Evolutionary conservation across 2,113 vertebrate species (phyloP), one percentile per base, ranked within the genome.

Genomic region (Stercorarius parasiticus): DNA sequence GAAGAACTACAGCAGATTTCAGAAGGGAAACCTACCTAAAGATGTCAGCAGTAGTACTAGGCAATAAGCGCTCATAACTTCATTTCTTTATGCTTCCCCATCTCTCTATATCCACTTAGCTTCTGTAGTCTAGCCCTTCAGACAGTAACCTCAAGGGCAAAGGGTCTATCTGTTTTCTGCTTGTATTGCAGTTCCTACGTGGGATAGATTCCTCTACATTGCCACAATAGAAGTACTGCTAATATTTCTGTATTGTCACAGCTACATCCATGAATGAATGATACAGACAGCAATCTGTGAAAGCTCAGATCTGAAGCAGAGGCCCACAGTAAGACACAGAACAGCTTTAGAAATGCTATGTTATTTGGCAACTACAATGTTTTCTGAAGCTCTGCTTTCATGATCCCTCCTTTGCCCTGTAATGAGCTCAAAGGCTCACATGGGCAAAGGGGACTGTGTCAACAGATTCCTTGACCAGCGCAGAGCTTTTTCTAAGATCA

Each of bases 401-500:
- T 17, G 69, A 78, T 50, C 49, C 30, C 74, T 62, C 56, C 64
- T 93, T 85, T 0, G 0, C 59, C 29, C 62, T 15, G 21, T 45
- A 62, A 88, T 0, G 20, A 95, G 88, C 82, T 83, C 88, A 83
- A 77, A 95, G 62, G 66, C 69, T 79, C 82, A 94, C 27, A 11
- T 7, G 36, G 66, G 58, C 58, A 62, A 88, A 73, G 38, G 67
- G 64, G 42, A 88, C 71, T 87, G n/a, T 88, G 71, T 82, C 93
- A 95, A 89, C 90, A 96, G 58, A 85, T 47, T 62, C 42, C 90
- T 70, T 21, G 50, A 90, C 49, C 87, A 72, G 71, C 3, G 8
- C 74, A 88, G 45, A 90, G 85, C 62, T 73, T 86, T 88, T 42
- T 70, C 34, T 38, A 71, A 90, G 96, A 96, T 92, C 90, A 96